Conservation (phyloP, 2,888 invertebrate genomes). For the Lepidochrysops patricia region DNA sequence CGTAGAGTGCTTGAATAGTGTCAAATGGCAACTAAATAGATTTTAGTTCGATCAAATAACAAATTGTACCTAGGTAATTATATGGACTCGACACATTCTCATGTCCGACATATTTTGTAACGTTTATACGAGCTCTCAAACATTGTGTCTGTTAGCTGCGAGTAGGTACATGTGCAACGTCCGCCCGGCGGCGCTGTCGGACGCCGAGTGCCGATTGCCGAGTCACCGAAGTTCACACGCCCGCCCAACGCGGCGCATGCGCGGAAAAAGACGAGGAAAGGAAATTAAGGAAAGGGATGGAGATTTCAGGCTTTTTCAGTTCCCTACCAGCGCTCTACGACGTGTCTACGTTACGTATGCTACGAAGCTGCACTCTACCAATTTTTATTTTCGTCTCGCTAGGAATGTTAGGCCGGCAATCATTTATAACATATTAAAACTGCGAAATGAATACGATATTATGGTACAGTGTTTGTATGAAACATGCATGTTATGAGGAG, state of each 20-base stretch:
- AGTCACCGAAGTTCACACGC: not conserved
- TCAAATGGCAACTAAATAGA: not conserved
- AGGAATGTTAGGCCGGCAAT: not conserved
- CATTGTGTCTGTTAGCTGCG: not conserved
- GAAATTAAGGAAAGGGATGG: not conserved
- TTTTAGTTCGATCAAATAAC: not conserved
- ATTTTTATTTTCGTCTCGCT: not conserved
- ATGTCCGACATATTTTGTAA: not conserved
- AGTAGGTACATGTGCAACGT: not conserved
- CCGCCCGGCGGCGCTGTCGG: not conserved
- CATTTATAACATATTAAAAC: not conserved
- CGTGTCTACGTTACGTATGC: not conserved
- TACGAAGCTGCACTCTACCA: not conserved
- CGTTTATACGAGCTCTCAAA: not conserved
- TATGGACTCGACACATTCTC: not conserved
- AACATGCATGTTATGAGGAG: not conserved
- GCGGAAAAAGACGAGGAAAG: not conserved
- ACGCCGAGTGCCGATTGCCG: not conserved
- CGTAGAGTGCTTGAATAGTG: not conserved
- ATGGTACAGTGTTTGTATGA: not conserved
- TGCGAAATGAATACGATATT: not conserved
- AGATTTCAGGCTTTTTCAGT: not conserved
- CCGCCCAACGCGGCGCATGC: not conserved
- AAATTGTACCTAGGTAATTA: no score
- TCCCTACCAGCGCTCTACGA: not conserved